Conservation (phyloP, 2,888 invertebrate species). For the Pterobdella sp. region DNA sequence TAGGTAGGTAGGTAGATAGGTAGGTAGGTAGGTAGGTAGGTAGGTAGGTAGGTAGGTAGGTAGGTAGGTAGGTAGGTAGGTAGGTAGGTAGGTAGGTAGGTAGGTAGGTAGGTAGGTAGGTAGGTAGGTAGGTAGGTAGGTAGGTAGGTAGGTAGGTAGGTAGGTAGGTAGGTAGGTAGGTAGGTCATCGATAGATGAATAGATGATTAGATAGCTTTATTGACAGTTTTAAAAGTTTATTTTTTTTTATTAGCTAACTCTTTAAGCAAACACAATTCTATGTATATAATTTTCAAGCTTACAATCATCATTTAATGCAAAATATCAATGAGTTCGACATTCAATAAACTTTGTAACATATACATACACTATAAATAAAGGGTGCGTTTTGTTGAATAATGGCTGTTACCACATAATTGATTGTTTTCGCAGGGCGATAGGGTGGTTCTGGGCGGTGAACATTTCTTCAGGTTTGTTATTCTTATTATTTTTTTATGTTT, state of each 20-base stretch:
- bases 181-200: too few relatives aligned
- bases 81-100: slow-evolving; percentile 4
- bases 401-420: neutral
- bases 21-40: slow-evolving; percentile 8
- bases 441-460: slow-evolving; percentile 50
- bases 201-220: too few relatives aligned
- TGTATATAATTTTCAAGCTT: too few relatives aligned
- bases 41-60: slow-evolving; percentile 8
- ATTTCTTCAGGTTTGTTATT: slow-evolving; percentile 46
- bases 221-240: too few relatives aligned
- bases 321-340: too few relatives aligned
- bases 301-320: too few relatives aligned
- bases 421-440: slow-evolving; percentile 44
- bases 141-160: neutral
- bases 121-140: slow-evolving; percentile 6
- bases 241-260: too few relatives aligned
- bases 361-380: too few relatives aligned
- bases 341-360: too few relatives aligned
- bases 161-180: neutral
- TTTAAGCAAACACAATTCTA: too few relatives aligned
- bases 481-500: neutral
- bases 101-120: slow-evolving; percentile 7
- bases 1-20: slow-evolving; percentile 2
- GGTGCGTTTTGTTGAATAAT: too few relatives aligned
- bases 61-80: slow-evolving; percentile 7